Evolutionary conservation across 2,113 vertebrate species (phyloP), one percentile per base, ranked within the genome.

Genomic region (Sitta europaea): DNA sequence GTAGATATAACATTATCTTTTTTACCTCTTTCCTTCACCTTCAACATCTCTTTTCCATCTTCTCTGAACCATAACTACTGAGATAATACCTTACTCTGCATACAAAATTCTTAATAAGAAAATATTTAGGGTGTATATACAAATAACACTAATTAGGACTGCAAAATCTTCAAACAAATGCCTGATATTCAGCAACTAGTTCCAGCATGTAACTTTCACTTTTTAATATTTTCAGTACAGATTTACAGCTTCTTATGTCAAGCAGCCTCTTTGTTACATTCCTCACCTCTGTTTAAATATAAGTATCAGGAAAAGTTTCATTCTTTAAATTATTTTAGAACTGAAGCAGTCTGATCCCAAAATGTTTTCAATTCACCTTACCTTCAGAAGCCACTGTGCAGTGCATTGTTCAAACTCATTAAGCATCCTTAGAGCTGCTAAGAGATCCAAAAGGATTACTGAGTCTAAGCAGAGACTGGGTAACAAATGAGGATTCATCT

Each of bases 341-440:
- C 33, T 75, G 29, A 5, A n/a, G 21, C 1, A 2, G 57, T 48
- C 19, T 0, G 0, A 53, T 72, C 10, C 13, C n/a, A 72, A 82
- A 79, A 28, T 16, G 3, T 51, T 82, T 92, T 79, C 31, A 65
- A 48, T 53, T 63, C 25, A 48, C 17, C 14, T 86, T 51, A 43
- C 66, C 12, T 78, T 59, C 43, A 78, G 38, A 33, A 85, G 36
- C 15, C 36, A 36, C 33, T 45, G 35, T 27, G 23, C 14, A 11
- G 21, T 8, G 12, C 47, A 43, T 27, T 74, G 13, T n/a, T 59
- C 27, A 67, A 45, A 91, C 24, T 25, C 29, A 35, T 10, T 61
- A 53, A 70, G 54, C 7, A 80, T 59, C 5, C 25, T 77, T 72
- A 75, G n/a, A 88, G n/a, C 5, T 70, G 19, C 6, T 58, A 65